These are phyloP conservation scores for Diuraphis noxia DNA, from an alignment of 1,140 invertebrate genomes.

Conservation along the genomic window DNA sequence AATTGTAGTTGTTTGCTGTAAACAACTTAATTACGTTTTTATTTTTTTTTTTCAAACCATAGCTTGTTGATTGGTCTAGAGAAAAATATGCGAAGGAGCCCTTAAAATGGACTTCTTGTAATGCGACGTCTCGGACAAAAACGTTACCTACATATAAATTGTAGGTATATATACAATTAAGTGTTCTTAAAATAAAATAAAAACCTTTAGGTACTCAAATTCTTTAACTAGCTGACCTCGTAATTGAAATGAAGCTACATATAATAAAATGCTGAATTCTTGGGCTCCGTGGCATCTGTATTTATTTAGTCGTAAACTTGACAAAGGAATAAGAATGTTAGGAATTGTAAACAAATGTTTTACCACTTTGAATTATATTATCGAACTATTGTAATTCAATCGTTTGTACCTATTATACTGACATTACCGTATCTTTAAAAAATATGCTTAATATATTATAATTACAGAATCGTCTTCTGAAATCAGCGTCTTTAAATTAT, in stretches of 20 bases:
- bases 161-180: not conserved
- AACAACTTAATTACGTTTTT: conserved; percentile 44
- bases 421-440: not conserved
- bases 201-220: conserved; percentile 1
- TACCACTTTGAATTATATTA: not conserved
- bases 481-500: not conserved
- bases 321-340: conserved; percentile 26
- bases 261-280: conserved; percentile 41
- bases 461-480: not conserved
- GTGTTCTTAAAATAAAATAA: conserved; percentile 17
- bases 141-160: not conserved
- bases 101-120: not conserved
- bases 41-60: not conserved
- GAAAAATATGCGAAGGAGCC: not conserved
- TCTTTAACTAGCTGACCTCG: conserved; percentile 47
- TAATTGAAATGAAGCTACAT: not conserved
- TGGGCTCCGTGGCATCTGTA: not conserved
- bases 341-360: conserved; percentile 49
- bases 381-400: not conserved
- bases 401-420: not conserved
- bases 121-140: not conserved
- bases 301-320: conserved; percentile 22
- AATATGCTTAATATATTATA: not conserved
- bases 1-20: not conserved
- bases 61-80: not conserved